Evolutionary conservation across 2,888 invertebrate genomes (phyloP), one percentile per base, ranked within the genome.

Genomic region (Halictus quadricinctus): DNA sequence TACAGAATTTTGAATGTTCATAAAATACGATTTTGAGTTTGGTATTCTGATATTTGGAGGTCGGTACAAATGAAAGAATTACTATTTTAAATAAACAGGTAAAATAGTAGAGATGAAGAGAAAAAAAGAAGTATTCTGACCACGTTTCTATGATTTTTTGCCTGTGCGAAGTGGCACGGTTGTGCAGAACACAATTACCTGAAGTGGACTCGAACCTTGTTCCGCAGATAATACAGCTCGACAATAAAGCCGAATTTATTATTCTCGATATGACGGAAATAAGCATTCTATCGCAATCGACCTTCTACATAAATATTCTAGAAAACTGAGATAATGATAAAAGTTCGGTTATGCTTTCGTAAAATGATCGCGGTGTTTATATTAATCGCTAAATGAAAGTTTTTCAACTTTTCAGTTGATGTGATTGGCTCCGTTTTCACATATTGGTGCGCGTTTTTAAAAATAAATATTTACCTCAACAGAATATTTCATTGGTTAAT

Each of bases 151-250:
- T 8, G 41, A 69, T 10, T 10, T 64, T 41, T 21, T 41, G 21
- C 12, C 36, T 69, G 69, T 12, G 41, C 41, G 29, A 18, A 69
- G 66, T 41, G 79, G 77, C 69, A 75, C 80, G 79, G 82, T 82
- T 88, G 80, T 82, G 84, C 83, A 75, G 81, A 85, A 64, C 70
- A 50, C 80, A 84, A 84, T 89, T 85, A 89, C 80, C 81, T 76
- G 74, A 78, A 82, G 80, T 80, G 79, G 75, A 81, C 76, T 78
- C 80, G 85, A 76, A 86, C 84, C 85, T 78, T 76, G 72, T 76
- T 73, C 73, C 70, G 43, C 15, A 78, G 87, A 80, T 86, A 85
- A 89, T 83, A 75, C 76, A 60, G 76, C 76, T 8, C 54, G 70
- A 15, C 72, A 50, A 75, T 15, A 80, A 76, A 79, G 48, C 64